These are phyloP conservation scores for Vespertilio murinus DNA, from an alignment of 2,797 vertebrate genomes.

Conservation along the genomic window DNA sequence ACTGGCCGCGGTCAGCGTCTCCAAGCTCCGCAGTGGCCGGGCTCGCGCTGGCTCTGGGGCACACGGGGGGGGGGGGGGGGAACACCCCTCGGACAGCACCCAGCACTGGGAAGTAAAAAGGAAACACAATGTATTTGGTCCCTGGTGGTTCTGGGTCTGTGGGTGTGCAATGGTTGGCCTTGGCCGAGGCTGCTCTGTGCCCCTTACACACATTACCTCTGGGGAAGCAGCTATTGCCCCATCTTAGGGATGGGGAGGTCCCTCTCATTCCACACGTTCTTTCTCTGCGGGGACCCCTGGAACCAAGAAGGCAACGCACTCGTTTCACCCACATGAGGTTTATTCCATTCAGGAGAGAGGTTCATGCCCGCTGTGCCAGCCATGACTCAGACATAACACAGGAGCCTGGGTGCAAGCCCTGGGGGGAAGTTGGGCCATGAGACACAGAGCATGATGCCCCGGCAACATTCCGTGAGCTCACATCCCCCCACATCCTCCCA, in stretches of 20 bases:
- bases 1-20: rapidly evolving
- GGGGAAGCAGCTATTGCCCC: background rate
- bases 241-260: background rate
- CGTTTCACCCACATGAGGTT: background rate
- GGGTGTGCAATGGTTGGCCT: background rate
- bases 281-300: background rate
- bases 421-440: background rate
- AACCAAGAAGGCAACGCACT: background rate
- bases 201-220: background rate
- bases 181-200: background rate
- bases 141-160: background rate
- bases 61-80: rapidly evolving
- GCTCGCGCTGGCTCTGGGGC: rapidly evolving
- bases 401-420: background rate
- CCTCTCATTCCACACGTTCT: background rate
- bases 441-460: rapidly evolving
- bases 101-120: background rate
- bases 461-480: rapidly evolving
- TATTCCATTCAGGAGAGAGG: constrained; percentile 11
- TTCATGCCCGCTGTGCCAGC: background rate
- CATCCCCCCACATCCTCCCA: background rate
- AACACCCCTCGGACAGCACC: rapidly evolving
- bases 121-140: background rate
- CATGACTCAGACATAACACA: background rate
- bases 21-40: rapidly evolving